These are phyloP conservation scores for Parotocinclus haroldoi DNA, from an alignment of 2,797 vertebrate species.

Conservation along the genomic window DNA sequence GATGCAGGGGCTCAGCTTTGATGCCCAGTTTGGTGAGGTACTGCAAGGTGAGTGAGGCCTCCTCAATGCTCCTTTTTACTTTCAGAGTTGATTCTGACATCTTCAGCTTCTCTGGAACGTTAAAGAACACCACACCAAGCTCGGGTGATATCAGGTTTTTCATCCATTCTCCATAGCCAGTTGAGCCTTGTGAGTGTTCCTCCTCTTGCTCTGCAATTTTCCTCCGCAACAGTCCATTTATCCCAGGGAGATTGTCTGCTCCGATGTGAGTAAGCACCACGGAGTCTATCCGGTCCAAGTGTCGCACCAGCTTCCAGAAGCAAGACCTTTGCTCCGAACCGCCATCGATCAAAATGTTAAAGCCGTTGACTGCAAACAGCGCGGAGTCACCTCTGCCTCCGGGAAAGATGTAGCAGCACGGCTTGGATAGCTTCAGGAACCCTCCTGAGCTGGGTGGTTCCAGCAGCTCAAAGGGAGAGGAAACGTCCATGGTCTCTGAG, in stretches of 20 bases:
- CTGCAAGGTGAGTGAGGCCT: slow-evolving; percentile 92
- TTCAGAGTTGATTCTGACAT: slow-evolving; percentile 89
- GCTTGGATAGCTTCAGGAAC: slow-evolving; percentile 97
- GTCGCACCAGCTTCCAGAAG: slow-evolving; percentile 98
- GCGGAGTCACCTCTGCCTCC: slow-evolving; percentile 96
- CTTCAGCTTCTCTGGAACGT: slow-evolving; percentile 92
- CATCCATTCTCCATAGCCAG: slow-evolving; percentile 91
- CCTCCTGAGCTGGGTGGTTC: slow-evolving; percentile 96
- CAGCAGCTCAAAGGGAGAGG: slow-evolving; percentile 92
- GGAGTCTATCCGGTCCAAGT: slow-evolving; percentile 94
- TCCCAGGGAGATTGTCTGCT: slow-evolving; percentile 94
- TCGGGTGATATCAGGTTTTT: slow-evolving; percentile 98
- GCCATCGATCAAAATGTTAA: slow-evolving; percentile 96
- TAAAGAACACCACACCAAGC: slow-evolving; percentile 96
- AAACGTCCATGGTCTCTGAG: slow-evolving; percentile 92
- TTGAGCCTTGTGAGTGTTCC: slow-evolving; percentile 85
- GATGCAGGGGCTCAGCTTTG: slow-evolving; percentile 89
- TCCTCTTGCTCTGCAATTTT: slow-evolving; percentile 96
- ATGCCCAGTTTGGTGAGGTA: slow-evolving; percentile 91
- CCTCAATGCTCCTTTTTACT: slow-evolving; percentile 95
- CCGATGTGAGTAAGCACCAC: slow-evolving; percentile 96
- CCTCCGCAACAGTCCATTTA: slow-evolving; percentile 94
- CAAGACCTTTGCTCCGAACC: slow-evolving; percentile 94
- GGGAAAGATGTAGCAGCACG: slow-evolving; percentile 98
- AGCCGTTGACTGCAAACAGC: slow-evolving; percentile 95